Percentiles rank a stretch among this genome's conserved stretches.
These are phyloP conservation scores for Tyrannus savana DNA, from an alignment of 2,113 vertebrate species.

Conservation along the genomic window DNA sequence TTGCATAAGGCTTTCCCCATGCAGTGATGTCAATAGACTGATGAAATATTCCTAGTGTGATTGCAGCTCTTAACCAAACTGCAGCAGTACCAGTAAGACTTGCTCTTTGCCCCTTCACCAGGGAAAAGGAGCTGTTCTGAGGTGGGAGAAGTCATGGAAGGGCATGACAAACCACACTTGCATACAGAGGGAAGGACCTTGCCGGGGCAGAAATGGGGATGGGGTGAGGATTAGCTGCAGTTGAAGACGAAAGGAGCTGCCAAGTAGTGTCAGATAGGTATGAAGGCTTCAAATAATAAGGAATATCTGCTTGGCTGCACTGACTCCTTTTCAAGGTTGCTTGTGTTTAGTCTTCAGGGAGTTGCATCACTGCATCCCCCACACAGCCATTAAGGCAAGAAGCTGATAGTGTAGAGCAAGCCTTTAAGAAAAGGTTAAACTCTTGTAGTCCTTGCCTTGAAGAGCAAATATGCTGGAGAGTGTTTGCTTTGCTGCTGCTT, in stretches of 20 bases:
- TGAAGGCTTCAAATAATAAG: neutral
- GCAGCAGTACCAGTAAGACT: neutral
- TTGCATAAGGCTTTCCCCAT: neutral
- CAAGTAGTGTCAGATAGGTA: neutral
- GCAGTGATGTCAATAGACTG: neutral
- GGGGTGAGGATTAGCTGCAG: neutral
- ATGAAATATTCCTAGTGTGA: neutral
- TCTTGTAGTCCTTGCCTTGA: neutral
- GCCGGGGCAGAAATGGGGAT: neutral
- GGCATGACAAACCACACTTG: neutral
- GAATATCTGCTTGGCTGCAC: neutral
- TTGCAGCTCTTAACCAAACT: neutral
- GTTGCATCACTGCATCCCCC: rapidly evolving
- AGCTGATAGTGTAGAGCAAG: neutral
- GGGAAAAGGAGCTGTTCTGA: neutral
- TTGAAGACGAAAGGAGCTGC: neutral
- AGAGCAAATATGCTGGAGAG: neutral
- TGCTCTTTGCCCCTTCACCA: neutral
- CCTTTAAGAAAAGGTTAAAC: neutral
- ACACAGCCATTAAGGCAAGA: neutral
- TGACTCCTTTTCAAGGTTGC: neutral
- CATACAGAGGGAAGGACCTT: neutral
- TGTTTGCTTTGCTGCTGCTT: neutral
- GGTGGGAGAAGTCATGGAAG: neutral
- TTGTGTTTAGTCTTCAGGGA: neutral